These are phyloP conservation scores for Cybosia mesomella DNA, from an alignment of 2,888 invertebrate species.

Conservation along the genomic window DNA sequence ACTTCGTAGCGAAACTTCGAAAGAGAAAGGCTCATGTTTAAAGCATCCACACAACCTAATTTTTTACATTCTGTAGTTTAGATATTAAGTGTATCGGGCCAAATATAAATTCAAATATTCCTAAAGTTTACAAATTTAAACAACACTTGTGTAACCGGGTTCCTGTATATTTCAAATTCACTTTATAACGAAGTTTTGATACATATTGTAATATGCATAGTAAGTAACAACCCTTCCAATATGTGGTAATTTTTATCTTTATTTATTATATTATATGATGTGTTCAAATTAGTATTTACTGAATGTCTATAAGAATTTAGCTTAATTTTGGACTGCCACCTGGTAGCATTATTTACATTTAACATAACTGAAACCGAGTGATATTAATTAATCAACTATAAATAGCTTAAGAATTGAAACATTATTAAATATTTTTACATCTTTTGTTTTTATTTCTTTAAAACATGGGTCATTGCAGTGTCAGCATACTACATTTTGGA, in stretches of 20 bases:
- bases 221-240: conserved; percentile 44
- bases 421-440: conserved; percentile 62
- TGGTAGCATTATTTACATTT: conserved; percentile 50
- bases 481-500: too few relatives aligned
- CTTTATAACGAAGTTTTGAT: neutral
- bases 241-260: conserved; percentile 28
- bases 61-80: conserved; percentile 6
- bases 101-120: conserved; percentile 2
- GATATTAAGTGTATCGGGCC: conserved; percentile 9
- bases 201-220: conserved; percentile 12
- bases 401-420: conserved; percentile 45
- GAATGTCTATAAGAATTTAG: conserved; percentile 35
- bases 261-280: conserved; percentile 39
- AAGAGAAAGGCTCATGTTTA: neutral
- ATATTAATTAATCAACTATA: conserved; percentile 56
- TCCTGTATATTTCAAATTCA: conserved; percentile 6
- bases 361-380: conserved; percentile 55
- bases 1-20: too few relatives aligned
- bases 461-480: neutral
- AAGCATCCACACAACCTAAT: neutral
- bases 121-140: neutral
- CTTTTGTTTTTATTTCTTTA: conserved; percentile 16
- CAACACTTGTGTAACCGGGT: neutral
- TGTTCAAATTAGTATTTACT: conserved; percentile 52
- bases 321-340: conserved; percentile 45